Percentiles rank a stretch among this genome's conserved stretches.
Evolutionary conservation across 2,888 invertebrate genomes (phyloP).

Genomic region (Agonopterix alstromeriana): DNA sequence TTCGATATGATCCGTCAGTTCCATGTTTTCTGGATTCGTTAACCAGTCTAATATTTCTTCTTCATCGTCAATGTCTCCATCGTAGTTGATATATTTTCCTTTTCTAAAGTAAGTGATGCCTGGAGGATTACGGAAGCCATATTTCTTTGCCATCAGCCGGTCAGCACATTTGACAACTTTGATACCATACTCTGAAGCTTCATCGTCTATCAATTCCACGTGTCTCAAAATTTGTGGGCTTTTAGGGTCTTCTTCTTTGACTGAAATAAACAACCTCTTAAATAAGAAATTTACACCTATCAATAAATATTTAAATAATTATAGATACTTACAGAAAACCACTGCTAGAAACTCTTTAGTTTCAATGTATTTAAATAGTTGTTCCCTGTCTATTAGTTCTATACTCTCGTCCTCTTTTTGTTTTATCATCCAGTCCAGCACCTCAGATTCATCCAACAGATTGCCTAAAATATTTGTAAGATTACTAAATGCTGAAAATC

Average conservation of each 20-base stretch:
- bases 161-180: conserved; percentile 93
- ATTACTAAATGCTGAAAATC: conserved; percentile 33
- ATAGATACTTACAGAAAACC: conserved; percentile 88
- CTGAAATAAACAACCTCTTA: conserved; percentile 47
- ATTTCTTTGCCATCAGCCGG: conserved; percentile 94
- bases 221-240: conserved; percentile 89
- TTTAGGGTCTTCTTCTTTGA: conserved; percentile 88
- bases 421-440: conserved; percentile 93
- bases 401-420: conserved; percentile 95
- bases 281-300: background rate
- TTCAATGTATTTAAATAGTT: conserved; percentile 88
- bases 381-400: conserved; percentile 90
- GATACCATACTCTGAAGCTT: conserved; percentile 93
- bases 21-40: conserved; percentile 96
- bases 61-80: conserved; percentile 94
- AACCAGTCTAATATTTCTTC: conserved; percentile 95
- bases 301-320: background rate
- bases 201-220: conserved; percentile 93
- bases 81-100: conserved; percentile 92
- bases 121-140: conserved; percentile 91
- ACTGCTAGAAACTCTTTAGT: conserved; percentile 95
- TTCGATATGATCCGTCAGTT: conserved; percentile 94
- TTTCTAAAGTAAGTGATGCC: conserved; percentile 94
- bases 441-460: conserved; percentile 84
- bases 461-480: conserved; percentile 65